phyloP scores from a whole-genome alignment of 2,888 invertebrate genomes.

The Lottia scabra region DNA sequence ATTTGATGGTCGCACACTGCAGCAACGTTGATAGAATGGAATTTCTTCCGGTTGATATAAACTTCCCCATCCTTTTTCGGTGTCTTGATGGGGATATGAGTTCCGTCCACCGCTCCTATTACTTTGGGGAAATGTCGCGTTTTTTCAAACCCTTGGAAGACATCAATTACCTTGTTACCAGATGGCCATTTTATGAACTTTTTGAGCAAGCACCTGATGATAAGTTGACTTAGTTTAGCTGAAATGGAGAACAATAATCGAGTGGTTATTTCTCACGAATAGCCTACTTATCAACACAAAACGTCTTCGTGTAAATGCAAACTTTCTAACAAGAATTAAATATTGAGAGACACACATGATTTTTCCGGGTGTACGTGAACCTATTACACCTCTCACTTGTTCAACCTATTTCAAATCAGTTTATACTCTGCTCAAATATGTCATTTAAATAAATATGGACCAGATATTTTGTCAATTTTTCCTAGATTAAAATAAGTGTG shows the following conservation, averaged over 20 bases:
- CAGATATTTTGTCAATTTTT: not conserved
- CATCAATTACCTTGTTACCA: not conserved
- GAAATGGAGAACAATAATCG: not conserved
- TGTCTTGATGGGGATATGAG: conserved; percentile 5
- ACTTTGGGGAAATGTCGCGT: conserved; percentile 8
- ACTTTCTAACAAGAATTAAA: not conserved
- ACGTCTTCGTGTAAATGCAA: not conserved
- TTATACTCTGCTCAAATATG: not conserved
- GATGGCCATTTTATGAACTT: conserved; percentile 8
- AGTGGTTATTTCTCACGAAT: no score
- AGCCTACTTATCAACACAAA: no score
- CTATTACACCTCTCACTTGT: not conserved
- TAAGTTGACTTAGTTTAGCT: conserved; percentile 5
- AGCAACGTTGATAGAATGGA: conserved; percentile 4
- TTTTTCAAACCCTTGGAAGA: not conserved
- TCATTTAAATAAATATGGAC: not conserved
- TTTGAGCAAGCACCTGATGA: conserved; percentile 3
- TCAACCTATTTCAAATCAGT: not conserved
- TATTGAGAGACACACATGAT: not conserved
- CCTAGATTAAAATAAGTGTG: not conserved
- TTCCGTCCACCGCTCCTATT: conserved; percentile 8
- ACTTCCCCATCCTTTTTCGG: not conserved
- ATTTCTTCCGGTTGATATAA: conserved; percentile 6
- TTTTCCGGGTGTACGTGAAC: not conserved
- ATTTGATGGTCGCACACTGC: conserved; percentile 5